Evolutionary conservation across 1,140 invertebrate species (phyloP), one percentile per base, ranked within the genome.

Genomic region (Platyscapa corneri): DNA sequence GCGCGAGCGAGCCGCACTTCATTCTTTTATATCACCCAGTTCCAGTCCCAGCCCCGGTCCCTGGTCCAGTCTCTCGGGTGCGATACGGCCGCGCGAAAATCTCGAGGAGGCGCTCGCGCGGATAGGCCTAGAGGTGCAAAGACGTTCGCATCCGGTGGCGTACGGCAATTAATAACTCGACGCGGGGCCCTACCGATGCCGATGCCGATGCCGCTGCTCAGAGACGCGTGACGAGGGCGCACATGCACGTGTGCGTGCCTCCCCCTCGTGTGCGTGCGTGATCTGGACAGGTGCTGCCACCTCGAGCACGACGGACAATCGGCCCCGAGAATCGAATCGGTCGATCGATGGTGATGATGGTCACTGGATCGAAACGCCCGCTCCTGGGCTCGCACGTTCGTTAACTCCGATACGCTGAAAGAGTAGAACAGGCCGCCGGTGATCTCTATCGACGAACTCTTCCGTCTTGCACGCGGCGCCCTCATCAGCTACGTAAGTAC

Each of bases 141-240:
- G 92, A 91, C 91, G 91, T 90, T 92, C 90, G 93, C 92, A 93
- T 93, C 92, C 93, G 92, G 92, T 90, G 92, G 90, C 89, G 87
- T 91, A 89, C 88, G 90, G 90, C 91, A 92, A 93, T 53, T 53
- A 53, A 53, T 93, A 92, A 93, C 91, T 93, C 91, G 60, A 20
- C 72, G 60, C 65, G 70, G 67, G 90, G 87, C 90, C 92, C 92
- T 92, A 91, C 93, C 93, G 92, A 93, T 93, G 92, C 91, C 89
- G 92, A 93, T 93, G 91, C 93, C 93, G 92, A 93, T 93, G 92
- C 92, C 89, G 93, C 93, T 93, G 92, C 91, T 92, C 92, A 93
- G 91, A 93, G 92, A 92, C 92, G 92, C 93, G 92, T 92, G 92
- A 93, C 92, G 92, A 89, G 88, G 88, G 87, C 89, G 79, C 84